A percentile compares a stretch with the other conserved stretches of the same genome.
phyloP scores from a whole-genome alignment of 64 coral and sea anemone species.

The Catalaphyllia jardinei region DNA sequence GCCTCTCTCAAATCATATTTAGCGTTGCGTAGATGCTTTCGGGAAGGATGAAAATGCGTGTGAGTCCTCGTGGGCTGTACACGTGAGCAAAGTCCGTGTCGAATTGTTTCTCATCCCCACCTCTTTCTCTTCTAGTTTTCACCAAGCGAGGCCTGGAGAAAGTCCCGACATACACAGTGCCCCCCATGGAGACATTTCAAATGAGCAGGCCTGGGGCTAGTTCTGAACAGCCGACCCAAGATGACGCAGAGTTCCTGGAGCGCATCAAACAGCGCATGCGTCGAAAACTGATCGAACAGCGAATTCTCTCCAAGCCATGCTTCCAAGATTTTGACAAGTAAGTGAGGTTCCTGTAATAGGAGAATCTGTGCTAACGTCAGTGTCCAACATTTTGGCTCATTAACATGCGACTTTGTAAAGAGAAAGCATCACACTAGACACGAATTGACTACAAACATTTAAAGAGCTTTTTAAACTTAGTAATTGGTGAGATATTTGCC shows the following conservation, averaged over 20 bases:
- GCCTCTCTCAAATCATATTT: no score
- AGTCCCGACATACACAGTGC: conserved; percentile 71
- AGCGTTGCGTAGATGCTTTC: no score
- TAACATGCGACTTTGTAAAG: no score
- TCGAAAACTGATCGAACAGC: conserved; percentile 72
- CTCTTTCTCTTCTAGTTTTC: conserved; percentile 51
- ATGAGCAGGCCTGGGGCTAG: conserved; percentile 87
- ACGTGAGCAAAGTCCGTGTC: no score
- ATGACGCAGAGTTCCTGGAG: conserved; percentile 59
- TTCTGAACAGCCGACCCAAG: conserved; percentile 38
- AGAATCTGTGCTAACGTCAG: no score
- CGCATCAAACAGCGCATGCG: conserved; percentile 83
- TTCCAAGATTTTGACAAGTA: conserved; percentile 99
- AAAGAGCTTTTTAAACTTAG: no score
- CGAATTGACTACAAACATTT: no score
- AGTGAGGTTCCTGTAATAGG: background rate
- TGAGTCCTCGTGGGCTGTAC: no score
- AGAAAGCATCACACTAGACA: no score
- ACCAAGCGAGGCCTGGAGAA: conserved; percentile 88
- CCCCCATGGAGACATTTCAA: conserved; percentile 82
- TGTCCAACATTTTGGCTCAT: no score
- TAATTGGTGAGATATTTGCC: no score
- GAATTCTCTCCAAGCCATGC: conserved; percentile 85
- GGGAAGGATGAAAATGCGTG: no score
- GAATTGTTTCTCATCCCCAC: background rate